Evolutionary conservation across 2,888 invertebrate genomes (phyloP).

Genomic region (Cheilosia grossa): DNA sequence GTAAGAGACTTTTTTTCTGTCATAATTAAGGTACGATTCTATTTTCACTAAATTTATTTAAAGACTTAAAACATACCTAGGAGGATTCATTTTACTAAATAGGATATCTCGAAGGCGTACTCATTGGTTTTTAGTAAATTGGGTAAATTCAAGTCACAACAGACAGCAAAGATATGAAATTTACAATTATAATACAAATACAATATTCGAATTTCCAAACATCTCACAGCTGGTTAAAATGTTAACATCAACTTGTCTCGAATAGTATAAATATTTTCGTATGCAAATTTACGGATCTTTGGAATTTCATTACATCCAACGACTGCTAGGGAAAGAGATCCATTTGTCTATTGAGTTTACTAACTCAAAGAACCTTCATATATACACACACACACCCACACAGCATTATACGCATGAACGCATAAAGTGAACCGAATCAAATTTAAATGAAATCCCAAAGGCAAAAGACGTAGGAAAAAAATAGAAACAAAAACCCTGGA

Average conservation of each 20-base stretch:
- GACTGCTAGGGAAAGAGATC: constrained; percentile 18
- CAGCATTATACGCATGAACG: constrained; percentile 40
- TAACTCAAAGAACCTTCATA: constrained; percentile 36
- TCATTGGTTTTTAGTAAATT: constrained; percentile 2
- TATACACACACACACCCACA: constrained; percentile 16
- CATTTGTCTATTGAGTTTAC: constrained; percentile 38
- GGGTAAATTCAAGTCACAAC: background rate
- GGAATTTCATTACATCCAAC: constrained; percentile 65
- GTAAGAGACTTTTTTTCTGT: too few relatives aligned
- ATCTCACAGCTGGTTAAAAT: constrained; percentile 56
- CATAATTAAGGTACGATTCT: too few relatives aligned
- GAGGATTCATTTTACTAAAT: too few relatives aligned
- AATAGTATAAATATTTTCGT: constrained; percentile 57
- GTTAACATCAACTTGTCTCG: constrained; percentile 57
- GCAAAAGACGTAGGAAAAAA: constrained; percentile 35
- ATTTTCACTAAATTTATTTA: too few relatives aligned
- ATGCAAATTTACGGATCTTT: constrained; percentile 63
- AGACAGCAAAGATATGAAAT: background rate
- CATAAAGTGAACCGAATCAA: constrained; percentile 50
- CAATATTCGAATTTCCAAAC: constrained; percentile 8
- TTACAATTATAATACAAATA: constrained; percentile 50
- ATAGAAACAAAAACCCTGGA: background rate
- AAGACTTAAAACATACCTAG: too few relatives aligned
- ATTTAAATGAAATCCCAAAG: constrained; percentile 68
- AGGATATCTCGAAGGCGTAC: too few relatives aligned